Evolutionary conservation across 2,797 vertebrate species (phyloP), one percentile per base, ranked within the genome.

Genomic region (Xenops minutus): DNA sequence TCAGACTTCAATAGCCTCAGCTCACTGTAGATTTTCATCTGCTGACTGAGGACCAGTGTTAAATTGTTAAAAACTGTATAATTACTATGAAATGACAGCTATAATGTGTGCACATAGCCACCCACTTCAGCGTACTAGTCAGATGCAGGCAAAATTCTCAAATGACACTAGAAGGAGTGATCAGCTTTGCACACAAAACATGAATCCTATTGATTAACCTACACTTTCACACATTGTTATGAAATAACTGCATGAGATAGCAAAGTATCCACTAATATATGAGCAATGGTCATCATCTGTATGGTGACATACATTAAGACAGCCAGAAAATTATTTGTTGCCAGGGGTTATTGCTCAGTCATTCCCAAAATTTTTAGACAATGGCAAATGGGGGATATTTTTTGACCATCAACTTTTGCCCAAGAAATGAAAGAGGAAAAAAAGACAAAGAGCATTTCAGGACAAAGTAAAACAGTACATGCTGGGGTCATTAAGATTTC

Each of bases 401-500:
- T 92, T 75, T 85, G 75, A 58, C 54, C 88, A 29, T 49, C 43
- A 90, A 43, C 30, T 83, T 89, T 91, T 90, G 30, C 41, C 32
- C 20, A 80, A 85, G 73, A 96, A 90, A 43, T 43, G 43, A 84
- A 89, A 54, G n/a, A 78, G 34, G 24, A 7, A 23, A 91, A 86
- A 85, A 81, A 52, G 44, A 62, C 64, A 72, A 73, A 74, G 49
- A 94, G 46, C 34, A 82, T 29, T 29, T 83, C 63, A 92, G 67
- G 62, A 95, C 7, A 6, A 93, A 22, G 9, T 46, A 61, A 92
- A 95, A 95, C 2, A 7, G 89, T 92, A 76, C 88, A 88, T 97
- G 89, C 92, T 68, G 78, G 54, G 54, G 92, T 97, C 94, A 97
- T 97, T 97, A 98, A 97, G 92, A 92, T 98, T 98, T 97, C 86